Evolutionary conservation across 2,113 vertebrate genomes (phyloP).

Genomic region (Arenaria interpres): DNA sequence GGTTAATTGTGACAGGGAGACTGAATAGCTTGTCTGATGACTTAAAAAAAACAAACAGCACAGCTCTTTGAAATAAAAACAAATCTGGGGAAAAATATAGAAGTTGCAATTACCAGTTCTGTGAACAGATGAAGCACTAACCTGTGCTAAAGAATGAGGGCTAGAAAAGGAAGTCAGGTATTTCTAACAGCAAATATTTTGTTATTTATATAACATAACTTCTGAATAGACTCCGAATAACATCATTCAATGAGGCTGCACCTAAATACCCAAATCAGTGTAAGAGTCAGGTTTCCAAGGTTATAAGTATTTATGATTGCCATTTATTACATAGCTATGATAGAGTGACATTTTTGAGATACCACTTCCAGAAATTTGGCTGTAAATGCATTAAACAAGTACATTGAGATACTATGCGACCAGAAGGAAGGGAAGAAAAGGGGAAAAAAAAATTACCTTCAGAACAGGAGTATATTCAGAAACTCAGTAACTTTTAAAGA

Average conservation of each 20-base stretch:
- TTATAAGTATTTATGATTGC: background rate
- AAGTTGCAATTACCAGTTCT: background rate
- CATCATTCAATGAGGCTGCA: background rate
- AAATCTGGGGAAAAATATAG: background rate
- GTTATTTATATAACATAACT: background rate
- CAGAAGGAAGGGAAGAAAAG: background rate
- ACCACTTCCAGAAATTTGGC: background rate
- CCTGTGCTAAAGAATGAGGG: background rate
- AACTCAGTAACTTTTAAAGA: background rate
- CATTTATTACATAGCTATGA: background rate
- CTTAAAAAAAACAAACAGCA: background rate
- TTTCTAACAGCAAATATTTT: background rate
- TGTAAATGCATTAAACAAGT: background rate
- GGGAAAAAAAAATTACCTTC: background rate
- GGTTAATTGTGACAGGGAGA: background rate
- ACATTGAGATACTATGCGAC: background rate
- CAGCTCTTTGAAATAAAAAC: background rate
- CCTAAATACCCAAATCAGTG: background rate
- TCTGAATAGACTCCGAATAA: background rate
- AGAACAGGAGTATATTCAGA: background rate
- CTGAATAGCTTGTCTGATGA: background rate
- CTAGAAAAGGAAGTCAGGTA: background rate
- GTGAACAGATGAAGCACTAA: background rate
- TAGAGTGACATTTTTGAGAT: background rate
- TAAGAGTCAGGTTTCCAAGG: background rate